These are phyloP conservation scores for Corythaixoides concolor DNA, from an alignment of 2,113 vertebrate species.

Conservation along the genomic window DNA sequence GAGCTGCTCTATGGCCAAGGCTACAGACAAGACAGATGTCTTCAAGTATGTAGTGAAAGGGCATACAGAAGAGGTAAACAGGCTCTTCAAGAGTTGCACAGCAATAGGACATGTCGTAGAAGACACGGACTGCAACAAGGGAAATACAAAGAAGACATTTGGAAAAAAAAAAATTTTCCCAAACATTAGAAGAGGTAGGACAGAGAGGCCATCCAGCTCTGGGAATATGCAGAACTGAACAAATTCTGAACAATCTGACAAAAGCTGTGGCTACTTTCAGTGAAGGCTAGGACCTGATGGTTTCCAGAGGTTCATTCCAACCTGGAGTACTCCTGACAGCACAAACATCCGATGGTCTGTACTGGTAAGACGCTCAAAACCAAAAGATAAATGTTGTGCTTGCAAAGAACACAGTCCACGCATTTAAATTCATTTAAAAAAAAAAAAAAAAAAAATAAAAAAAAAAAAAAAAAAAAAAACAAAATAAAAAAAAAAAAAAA, in stretches of 20 bases:
- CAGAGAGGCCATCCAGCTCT: neutral
- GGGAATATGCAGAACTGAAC: neutral
- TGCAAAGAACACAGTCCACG: neutral
- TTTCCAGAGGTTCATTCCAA: neutral
- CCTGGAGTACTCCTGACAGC: neutral
- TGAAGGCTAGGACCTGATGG: neutral
- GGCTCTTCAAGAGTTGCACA: neutral
- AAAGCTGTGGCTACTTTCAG: neutral
- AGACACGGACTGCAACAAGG: neutral
- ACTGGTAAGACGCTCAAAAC: neutral
- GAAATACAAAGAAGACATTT: neutral
- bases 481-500: too few relatives aligned
- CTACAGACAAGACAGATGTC: neutral
- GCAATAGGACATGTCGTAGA: fast-evolving
- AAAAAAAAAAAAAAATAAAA: too few relatives aligned
- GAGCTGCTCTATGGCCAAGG: neutral
- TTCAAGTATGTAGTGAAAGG: fast-evolving
- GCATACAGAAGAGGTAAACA: neutral
- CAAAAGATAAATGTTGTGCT: neutral
- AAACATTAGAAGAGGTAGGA: neutral
- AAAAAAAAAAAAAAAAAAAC: too few relatives aligned
- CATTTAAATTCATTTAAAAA: neutral
- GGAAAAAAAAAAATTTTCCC: neutral
- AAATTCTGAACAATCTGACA: neutral
- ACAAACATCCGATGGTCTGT: neutral